Evolutionary conservation across 2,888 invertebrate species (phyloP), one percentile per base, ranked within the genome.

Genomic region (Aphelenchoides bicaudatus): DNA sequence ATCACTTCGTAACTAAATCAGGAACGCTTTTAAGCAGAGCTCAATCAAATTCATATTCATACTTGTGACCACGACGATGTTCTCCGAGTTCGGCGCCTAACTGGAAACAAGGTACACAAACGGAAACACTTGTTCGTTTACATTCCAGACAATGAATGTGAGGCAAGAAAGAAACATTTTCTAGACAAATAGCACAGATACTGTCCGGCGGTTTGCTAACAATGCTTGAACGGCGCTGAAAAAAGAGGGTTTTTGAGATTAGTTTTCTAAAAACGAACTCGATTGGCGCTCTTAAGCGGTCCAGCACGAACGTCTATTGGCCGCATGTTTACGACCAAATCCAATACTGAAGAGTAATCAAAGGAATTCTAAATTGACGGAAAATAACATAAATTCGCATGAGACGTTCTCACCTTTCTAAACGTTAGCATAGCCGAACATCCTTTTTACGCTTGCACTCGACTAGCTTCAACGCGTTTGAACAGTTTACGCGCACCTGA

Each of bases 61-160:
- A 73, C 39, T 66, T 68, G 59, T 73, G 73, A 1, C 67, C 68
- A 28, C 74, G 66, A 1, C 48, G 38, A 48, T 74, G 74, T 4
- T 60, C 62, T 6, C 65, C 69, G 6, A 62, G 54, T 51, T 73
- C 70, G 8, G 66, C 69, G 13, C 74, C 74, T 43, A 69, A 57
- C 57, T 63, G 65, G 52, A 74, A 74, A 46, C 74, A 74, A 67
- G 62, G 37, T 16, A 59, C 25, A 43, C 62, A 62, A 27, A 62
- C 37, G 13, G 54, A 16, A 13, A 59, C 57, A 27, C 49, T 53
- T 31, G 25, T 23, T 0, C 34, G 48, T 39, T 34, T 30, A 47
- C 63, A 63, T 25, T 63, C 63, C 51, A 47, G 29, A 38, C 63
- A 63, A 19, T 53, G 30, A 21, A 64, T 51, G 39, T 63, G 56